phyloP scores from a whole-genome alignment of 2,113 vertebrate species.

The Bufo bufo region DNA sequence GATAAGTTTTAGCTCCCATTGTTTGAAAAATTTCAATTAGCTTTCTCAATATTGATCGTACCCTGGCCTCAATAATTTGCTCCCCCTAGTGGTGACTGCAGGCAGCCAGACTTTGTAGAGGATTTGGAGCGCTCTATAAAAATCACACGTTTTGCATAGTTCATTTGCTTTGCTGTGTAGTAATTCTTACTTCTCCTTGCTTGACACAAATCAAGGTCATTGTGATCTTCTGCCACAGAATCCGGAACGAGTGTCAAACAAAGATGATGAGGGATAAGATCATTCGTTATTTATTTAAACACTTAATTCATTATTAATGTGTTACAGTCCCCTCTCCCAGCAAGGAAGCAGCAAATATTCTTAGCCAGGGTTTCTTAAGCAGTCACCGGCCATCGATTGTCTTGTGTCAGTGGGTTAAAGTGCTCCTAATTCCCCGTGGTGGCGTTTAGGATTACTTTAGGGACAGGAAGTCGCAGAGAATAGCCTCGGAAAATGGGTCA shows the following conservation, averaged over 20 bases:
- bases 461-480: neutral
- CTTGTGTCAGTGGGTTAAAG: conserved; percentile 3
- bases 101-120: no score
- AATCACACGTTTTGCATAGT: neutral
- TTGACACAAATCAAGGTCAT: conserved; percentile 37
- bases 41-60: no score
- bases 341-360: conserved; percentile 9
- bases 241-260: conserved; percentile 41
- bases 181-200: neutral
- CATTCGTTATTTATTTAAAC: conserved; percentile 56
- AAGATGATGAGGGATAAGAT: conserved; percentile 55
- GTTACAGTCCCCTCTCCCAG: conserved; percentile 41
- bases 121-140: no score
- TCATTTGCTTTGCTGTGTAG: neutral
- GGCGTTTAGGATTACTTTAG: neutral
- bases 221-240: conserved; percentile 41
- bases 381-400: conserved; percentile 5
- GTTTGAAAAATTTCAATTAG: no score
- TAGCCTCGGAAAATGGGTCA: neutral
- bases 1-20: no score
- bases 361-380: conserved; percentile 15
- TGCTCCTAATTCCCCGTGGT: neutral
- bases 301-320: conserved; percentile 50
- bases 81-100: no score
- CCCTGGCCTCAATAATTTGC: no score